These are phyloP conservation scores for Papilio xuthus DNA, from an alignment of 1,140 invertebrate species.

Conservation along the genomic window DNA sequence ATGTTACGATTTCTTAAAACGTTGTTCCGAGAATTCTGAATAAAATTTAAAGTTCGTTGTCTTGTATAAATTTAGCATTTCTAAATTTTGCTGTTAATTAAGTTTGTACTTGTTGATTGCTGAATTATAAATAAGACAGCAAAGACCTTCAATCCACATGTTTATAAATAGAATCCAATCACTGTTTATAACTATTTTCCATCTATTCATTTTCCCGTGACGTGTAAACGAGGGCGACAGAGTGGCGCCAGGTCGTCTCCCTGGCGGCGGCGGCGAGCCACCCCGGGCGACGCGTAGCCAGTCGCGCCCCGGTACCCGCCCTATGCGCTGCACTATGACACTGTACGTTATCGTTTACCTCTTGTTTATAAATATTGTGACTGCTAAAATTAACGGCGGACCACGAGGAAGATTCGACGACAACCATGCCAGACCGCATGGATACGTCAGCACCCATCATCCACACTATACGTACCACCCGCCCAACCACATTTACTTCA, in stretches of 20 bases:
- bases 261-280: constrained; percentile 63
- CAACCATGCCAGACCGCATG: constrained; percentile 44
- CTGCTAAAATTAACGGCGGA: constrained; percentile 64
- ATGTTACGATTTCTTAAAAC: no score
- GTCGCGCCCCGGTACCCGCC: constrained; percentile 67
- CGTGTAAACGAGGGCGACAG: constrained; percentile 54
- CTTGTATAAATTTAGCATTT: background rate
- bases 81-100: background rate
- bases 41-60: background rate
- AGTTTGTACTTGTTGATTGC: background rate
- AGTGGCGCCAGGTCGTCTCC: constrained; percentile 61
- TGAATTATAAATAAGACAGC: background rate
- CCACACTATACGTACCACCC: constrained; percentile 71
- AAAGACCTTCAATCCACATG: background rate
- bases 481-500: constrained; percentile 60
- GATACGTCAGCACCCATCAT: constrained; percentile 62
- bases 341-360: constrained; percentile 47
- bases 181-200: constrained; percentile 41
- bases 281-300: constrained; percentile 54
- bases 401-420: constrained; percentile 57
- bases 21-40: no score
- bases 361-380: constrained; percentile 43
- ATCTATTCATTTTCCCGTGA: constrained; percentile 50
- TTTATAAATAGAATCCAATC: constrained; percentile 16
- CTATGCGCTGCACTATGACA: constrained; percentile 63